Conservation (phyloP, 35 echinoderm and acorn worm genomes). For the Ptychodera flava region DNA sequence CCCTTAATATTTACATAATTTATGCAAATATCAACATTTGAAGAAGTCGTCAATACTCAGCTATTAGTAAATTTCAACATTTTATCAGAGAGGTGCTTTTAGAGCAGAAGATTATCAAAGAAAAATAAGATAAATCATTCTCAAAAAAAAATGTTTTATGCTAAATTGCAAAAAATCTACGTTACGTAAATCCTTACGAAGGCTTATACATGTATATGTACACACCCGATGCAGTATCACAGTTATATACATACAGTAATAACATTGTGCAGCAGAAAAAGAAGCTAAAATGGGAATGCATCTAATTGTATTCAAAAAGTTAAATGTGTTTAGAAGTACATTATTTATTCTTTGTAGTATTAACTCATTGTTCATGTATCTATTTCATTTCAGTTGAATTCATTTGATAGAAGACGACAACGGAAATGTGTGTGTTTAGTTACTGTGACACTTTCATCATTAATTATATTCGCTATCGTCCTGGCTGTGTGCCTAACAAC, state of each 20-base stretch:
- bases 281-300: background rate
- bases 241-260: background rate
- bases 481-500: background rate
- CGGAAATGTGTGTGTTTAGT: background rate
- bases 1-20: no score
- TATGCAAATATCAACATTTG: no score
- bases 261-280: background rate
- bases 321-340: background rate
- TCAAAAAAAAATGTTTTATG: no score
- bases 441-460: background rate
- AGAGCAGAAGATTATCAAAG: no score
- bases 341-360: no score
- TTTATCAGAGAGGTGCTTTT: no score
- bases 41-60: no score
- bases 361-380: no score
- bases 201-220: background rate
- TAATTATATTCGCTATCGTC: background rate
- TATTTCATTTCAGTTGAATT: background rate
- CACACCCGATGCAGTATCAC: background rate
- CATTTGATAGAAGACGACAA: background rate
- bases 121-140: no score
- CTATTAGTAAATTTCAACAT: no score
- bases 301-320: background rate
- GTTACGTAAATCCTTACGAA: no score
- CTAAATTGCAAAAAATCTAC: no score